Evolutionary conservation across 2,888 invertebrate species (phyloP), one percentile per base, ranked within the genome.

Genomic region (Cantharis nigra): DNA sequence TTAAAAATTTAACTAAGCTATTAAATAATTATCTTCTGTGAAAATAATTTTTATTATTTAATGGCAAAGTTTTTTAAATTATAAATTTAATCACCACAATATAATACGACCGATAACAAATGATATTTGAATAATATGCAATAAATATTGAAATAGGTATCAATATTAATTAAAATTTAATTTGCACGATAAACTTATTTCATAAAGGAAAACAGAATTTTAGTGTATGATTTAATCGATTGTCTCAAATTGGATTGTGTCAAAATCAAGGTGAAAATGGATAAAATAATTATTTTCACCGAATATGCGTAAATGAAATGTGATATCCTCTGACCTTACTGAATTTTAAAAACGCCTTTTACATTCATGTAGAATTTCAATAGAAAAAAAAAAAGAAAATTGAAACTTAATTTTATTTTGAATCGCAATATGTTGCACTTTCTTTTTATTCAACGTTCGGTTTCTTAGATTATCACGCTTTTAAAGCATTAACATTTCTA

Each of bases 401-500:
- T 49, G 49, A 49, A n/a, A 49, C 49, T 49, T 49, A 49, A 49
- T 49, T 49, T 49, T 49, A 49, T 49, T 5, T 49, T 49, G 49
- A 49, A 49, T 49, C 7, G 49, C 49, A 49, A 49, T 49, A 49
- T 49, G n/a, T 14, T 67, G 7, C 65, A 67, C 18, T 67, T 23
- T 26, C 20, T 23, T 23, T 26, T 67, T 26, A 67, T 23, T 67
- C 26, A n/a, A n/a, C 10, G 23, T 26, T 67, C 7, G 23, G 13
- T 23, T 67, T 23, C 26, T 16, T 11, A 3, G 65, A 23, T 67
- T 67, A 67, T 67, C 26, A 26, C 65, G 65, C n/a, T 67, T 67
- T 23, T 26, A 67, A 26, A n/a, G 49, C 69, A 71, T 71, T 69
- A 74, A 74, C 69, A 75, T 72, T 78, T 78, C 78, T 75, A 75